phyloP scores from a whole-genome alignment of 2,113 vertebrate species.

The Blennius ocellaris region DNA sequence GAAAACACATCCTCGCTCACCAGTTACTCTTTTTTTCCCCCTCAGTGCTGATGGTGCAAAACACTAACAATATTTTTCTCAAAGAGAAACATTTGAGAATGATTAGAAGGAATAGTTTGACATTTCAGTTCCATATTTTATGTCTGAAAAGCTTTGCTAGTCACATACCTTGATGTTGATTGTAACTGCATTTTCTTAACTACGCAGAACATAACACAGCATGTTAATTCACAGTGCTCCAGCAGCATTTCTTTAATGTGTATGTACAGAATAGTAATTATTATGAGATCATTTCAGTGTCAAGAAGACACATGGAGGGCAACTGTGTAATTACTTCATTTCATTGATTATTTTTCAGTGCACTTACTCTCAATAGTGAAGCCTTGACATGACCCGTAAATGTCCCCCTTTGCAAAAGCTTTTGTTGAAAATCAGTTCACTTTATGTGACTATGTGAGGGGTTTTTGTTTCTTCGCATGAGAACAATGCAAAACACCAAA shows the following conservation, averaged over 20 bases:
- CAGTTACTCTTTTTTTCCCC: neutral
- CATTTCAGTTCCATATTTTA: too few relatives aligned
- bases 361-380: neutral
- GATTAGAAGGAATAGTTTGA: neutral
- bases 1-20: constrained; percentile 5
- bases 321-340: neutral
- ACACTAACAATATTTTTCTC: neutral
- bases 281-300: constrained; percentile 3
- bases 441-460: too few relatives aligned
- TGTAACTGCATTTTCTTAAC: too few relatives aligned
- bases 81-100: neutral
- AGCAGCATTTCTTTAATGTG: neutral
- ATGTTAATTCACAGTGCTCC: neutral
- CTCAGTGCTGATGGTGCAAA: neutral
- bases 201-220: too few relatives aligned
- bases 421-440: too few relatives aligned
- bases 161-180: too few relatives aligned
- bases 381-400: neutral
- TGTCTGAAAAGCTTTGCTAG: too few relatives aligned
- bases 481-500: neutral
- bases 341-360: neutral
- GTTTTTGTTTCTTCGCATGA: too few relatives aligned
- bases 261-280: constrained; percentile 3
- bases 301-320: constrained; percentile 18
- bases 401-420: neutral